These are phyloP conservation scores for Bembecia ichneumoniformis DNA, from an alignment of 2,888 invertebrate genomes.

Conservation along the genomic window DNA sequence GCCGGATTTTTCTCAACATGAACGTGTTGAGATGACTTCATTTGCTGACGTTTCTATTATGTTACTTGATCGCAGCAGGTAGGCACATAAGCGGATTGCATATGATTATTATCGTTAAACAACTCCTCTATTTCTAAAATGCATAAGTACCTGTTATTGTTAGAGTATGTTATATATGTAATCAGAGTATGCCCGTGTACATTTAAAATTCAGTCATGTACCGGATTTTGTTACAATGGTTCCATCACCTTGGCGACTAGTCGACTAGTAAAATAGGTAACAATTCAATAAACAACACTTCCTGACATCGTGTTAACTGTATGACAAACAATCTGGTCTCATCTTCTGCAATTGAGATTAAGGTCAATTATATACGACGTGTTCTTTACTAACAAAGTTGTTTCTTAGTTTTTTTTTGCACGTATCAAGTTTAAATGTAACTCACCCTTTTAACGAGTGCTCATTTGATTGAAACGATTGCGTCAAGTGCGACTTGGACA, in stretches of 20 bases:
- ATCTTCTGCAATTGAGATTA: slow-evolving; percentile 38
- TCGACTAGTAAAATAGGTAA: slow-evolving; percentile 32
- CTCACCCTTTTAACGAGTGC: neutral
- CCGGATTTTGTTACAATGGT: slow-evolving; percentile 23
- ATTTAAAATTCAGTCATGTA: neutral
- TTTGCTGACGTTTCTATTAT: slow-evolving; percentile 49
- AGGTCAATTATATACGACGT: slow-evolving; percentile 29
- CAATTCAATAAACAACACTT: slow-evolving; percentile 26
- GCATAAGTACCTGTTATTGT: too few relatives aligned
- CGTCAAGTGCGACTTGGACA: neutral
- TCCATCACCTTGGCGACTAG: slow-evolving; percentile 39
- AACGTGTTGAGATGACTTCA: slow-evolving; percentile 53
- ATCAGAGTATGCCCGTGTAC: too few relatives aligned
- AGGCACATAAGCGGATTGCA: too few relatives aligned
- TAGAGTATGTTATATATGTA: too few relatives aligned
- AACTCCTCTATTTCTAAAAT: too few relatives aligned
- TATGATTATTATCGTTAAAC: too few relatives aligned
- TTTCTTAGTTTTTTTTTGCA: neutral
- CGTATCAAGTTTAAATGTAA: neutral
- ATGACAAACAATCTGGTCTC: slow-evolving; percentile 42
- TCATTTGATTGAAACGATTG: neutral
- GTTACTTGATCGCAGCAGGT: slow-evolving; percentile 4
- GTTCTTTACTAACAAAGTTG: slow-evolving; percentile 2
- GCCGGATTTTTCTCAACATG: slow-evolving; percentile 53
- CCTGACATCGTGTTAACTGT: slow-evolving; percentile 52